Evolutionary conservation across 2,888 invertebrate genomes (phyloP).

Genomic region (Eilema depressum): DNA sequence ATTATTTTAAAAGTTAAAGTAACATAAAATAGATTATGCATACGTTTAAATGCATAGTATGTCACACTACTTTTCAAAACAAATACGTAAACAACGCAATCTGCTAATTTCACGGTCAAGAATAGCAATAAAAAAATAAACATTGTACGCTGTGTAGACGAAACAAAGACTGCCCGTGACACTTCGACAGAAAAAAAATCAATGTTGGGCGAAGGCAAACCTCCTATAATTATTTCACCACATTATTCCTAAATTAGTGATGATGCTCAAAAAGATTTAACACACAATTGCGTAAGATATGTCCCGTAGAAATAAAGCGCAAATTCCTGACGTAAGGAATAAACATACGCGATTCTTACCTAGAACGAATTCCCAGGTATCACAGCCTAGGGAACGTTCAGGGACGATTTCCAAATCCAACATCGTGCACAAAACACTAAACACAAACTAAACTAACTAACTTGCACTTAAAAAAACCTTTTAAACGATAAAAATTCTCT

Average conservation of each 20-base stretch:
- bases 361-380: conserved; percentile 99
- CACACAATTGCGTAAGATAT: conserved; percentile 81
- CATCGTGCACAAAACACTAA: conserved; percentile 91
- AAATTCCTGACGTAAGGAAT: conserved; percentile 84
- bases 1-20: not conserved
- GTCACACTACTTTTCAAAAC: conserved; percentile 38
- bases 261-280: conserved; percentile 48
- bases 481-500: conserved; percentile 75
- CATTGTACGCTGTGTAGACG: conserved; percentile 63
- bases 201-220: conserved; percentile 58
- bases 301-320: conserved; percentile 81
- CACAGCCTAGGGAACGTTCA: conserved; percentile 97
- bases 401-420: conserved; percentile 98
- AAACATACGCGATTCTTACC: conserved; percentile 90
- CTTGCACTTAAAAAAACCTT: conserved; percentile 79
- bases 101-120: conserved; percentile 83
- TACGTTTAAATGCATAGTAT: conserved; percentile 14
- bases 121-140: conserved; percentile 79
- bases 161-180: conserved; percentile 79
- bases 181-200: conserved; percentile 75
- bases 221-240: conserved; percentile 24
- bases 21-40: not conserved
- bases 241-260: conserved; percentile 30
- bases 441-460: conserved; percentile 92
- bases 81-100: conserved; percentile 73